Conservation (phyloP, 2,113 vertebrate genomes). For the Rhinichthys klamathensis region DNA sequence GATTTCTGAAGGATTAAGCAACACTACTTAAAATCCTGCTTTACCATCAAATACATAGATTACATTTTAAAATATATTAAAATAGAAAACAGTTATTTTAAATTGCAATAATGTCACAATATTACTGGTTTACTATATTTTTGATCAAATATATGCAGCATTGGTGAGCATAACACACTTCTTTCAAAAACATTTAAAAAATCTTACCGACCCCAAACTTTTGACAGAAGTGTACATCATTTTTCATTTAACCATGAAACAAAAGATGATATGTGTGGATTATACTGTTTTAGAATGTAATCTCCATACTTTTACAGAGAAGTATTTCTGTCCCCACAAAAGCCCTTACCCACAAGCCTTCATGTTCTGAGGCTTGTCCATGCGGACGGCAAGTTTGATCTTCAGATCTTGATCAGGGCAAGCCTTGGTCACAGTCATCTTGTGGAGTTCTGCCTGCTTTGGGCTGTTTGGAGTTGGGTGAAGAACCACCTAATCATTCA, state of each 20-base stretch:
- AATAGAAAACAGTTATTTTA: neutral
- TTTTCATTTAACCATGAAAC: neutral
- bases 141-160: neutral
- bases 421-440: constrained; percentile 98
- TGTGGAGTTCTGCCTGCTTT: constrained; percentile 97
- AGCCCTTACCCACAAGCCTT: constrained; percentile 95
- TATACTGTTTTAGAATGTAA: neutral
- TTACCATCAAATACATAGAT: neutral
- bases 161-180: neutral
- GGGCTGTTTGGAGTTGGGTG: constrained; percentile 98
- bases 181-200: neutral
- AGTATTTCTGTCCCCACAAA: neutral
- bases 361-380: constrained; percentile 99
- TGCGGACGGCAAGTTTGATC: constrained; percentile 97
- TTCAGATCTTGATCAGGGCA: constrained; percentile 96
- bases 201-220: neutral
- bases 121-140: neutral
- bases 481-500: constrained; percentile 86
- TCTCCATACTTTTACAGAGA: neutral
- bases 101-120: neutral
- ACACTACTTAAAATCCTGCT: neutral
- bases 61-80: neutral
- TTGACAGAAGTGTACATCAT: neutral
- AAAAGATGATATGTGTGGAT: too few species aligned
- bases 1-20: neutral